Evolutionary conservation across 2,113 vertebrate species (phyloP).

Genomic region (Nerophis lumbriciformis): DNA sequence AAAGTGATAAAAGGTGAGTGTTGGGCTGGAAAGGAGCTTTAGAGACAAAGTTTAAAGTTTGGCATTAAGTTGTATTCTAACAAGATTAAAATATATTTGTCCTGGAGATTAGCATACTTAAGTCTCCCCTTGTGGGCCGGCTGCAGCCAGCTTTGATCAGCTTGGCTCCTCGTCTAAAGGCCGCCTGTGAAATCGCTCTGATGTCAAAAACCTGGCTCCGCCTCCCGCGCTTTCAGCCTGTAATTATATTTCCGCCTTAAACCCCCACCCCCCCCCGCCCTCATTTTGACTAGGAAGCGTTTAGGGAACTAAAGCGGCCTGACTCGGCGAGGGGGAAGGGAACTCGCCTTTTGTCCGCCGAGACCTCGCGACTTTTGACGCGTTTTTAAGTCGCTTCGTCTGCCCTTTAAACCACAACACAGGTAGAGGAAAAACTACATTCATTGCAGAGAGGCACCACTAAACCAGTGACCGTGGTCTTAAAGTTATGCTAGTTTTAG

Average conservation of each 20-base stretch:
- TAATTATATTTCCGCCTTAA: slow-evolving; percentile 98
- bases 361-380: slow-evolving; percentile 56
- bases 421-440: too few relatives aligned
- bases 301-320: slow-evolving; percentile 74
- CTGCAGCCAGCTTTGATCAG: slow-evolving; percentile 95
- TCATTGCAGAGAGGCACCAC: too few relatives aligned
- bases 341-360: slow-evolving; percentile 56
- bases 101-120: slow-evolving; percentile 99
- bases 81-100: slow-evolving; percentile 99
- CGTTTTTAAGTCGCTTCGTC: slow-evolving; percentile 88
- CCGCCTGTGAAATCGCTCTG: slow-evolving; percentile 98
- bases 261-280: slow-evolving; percentile 86
- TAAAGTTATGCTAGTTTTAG: too few relatives aligned
- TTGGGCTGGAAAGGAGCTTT: background rate
- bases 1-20: too few relatives aligned
- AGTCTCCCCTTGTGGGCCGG: slow-evolving; percentile 81
- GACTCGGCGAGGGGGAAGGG: slow-evolving; percentile 75
- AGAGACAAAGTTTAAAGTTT: slow-evolving; percentile 77
- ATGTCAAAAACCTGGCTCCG: slow-evolving; percentile 93
- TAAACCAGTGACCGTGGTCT: too few relatives aligned
- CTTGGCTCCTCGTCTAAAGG: slow-evolving; percentile 86
- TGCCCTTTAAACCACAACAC: slow-evolving; percentile 64
- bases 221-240: slow-evolving; percentile 87
- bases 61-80: slow-evolving; percentile 99
- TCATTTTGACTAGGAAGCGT: slow-evolving; percentile 95